Evolutionary conservation across 1,140 invertebrate genomes (phyloP).

Genomic region (Acromyrmex echinatior): DNA sequence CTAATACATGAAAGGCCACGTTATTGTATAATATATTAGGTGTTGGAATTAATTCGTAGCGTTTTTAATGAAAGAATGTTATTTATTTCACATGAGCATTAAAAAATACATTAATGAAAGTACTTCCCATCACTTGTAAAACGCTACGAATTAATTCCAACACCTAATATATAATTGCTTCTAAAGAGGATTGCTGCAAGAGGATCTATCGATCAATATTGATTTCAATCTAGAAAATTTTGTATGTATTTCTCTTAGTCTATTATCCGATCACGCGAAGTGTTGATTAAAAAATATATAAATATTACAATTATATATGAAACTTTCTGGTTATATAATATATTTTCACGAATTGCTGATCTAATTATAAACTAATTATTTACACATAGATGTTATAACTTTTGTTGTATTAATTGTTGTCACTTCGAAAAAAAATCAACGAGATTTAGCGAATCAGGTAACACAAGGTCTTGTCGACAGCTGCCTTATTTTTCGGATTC

Average conservation of each 20-base stretch:
- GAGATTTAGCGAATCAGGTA: constrained; percentile 37
- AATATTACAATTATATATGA: constrained; percentile 4
- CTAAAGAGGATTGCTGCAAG: not conserved
- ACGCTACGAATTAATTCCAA: too few relatives aligned
- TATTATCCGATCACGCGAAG: not conserved
- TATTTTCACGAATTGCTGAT: not conserved
- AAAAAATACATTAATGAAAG: too few relatives aligned
- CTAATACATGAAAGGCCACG: not conserved
- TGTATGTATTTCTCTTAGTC: not conserved
- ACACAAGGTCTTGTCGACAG: constrained; percentile 56
- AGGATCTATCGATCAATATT: constrained; percentile 20
- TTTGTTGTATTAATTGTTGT: constrained; percentile 16
- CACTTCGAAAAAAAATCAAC: not conserved
- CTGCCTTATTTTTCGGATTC: constrained; percentile 67
- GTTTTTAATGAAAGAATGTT: too few relatives aligned
- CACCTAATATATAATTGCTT: not conserved
- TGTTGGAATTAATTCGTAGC: too few relatives aligned
- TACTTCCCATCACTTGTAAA: too few relatives aligned
- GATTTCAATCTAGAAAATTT: not conserved
- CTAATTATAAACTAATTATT: not conserved
- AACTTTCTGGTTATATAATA: not conserved
- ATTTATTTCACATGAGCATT: too few relatives aligned
- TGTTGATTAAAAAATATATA: not conserved
- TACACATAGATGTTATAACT: not conserved
- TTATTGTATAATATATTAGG: constrained; percentile 34